phyloP scores from a whole-genome alignment of 2,113 vertebrate genomes.

The Parus major region DNA sequence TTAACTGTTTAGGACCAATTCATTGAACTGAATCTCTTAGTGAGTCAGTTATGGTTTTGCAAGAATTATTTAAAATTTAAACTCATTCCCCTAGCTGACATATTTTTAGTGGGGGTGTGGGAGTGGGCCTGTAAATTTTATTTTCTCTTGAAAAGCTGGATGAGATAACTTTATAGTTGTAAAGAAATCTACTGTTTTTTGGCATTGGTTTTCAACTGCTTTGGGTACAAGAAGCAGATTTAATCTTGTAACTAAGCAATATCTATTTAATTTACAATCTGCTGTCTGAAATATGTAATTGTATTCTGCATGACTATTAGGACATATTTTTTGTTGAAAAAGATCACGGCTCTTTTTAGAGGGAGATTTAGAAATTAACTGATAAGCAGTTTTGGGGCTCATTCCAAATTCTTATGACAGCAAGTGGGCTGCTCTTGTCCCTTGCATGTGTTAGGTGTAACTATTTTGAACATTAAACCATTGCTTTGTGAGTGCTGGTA shows the following conservation, averaged over 20 bases:
- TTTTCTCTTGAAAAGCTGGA: neutral
- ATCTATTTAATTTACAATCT: neutral
- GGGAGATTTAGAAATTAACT: neutral
- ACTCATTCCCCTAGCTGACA: neutral
- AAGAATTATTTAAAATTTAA: neutral
- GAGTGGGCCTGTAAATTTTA: neutral
- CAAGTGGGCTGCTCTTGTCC: neutral
- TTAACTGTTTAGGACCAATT: slow-evolving; percentile 66
- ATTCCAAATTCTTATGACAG: neutral
- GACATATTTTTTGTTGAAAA: neutral
- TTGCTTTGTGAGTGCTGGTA: neutral
- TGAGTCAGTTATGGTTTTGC: neutral
- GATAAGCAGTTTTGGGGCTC: neutral
- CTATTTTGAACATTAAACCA: neutral
- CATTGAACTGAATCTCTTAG: neutral
- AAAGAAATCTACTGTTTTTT: neutral
- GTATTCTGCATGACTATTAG: neutral
- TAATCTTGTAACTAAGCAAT: neutral
- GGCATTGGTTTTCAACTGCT: neutral
- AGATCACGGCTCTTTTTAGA: neutral
- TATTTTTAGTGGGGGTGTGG: neutral
- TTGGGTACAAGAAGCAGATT: neutral
- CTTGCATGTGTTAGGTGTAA: neutral
- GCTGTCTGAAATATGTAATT: neutral
- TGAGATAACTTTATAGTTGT: neutral